A percentile compares a stretch with the other conserved stretches of the same genome.
Evolutionary conservation across 2,113 vertebrate species (phyloP).

Genomic region (Zosterops hypoxanthus): DNA sequence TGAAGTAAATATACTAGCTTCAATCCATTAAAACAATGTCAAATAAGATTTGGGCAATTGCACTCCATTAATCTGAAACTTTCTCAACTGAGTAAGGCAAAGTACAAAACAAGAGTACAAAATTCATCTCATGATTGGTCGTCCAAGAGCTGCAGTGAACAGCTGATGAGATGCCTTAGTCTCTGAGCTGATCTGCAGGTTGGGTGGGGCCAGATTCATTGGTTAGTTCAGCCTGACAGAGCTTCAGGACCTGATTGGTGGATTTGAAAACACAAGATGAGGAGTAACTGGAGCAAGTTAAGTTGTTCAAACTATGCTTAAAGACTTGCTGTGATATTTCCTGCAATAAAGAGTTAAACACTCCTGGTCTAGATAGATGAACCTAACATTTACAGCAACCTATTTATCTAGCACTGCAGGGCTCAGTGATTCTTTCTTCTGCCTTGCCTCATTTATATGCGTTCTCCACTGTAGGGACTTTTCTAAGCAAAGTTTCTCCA

Average conservation of each 20-base stretch:
- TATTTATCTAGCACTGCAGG: neutral
- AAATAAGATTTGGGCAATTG: neutral
- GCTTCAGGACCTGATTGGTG: neutral
- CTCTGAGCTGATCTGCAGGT: neutral
- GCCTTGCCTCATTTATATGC: neutral
- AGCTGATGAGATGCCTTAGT: neutral
- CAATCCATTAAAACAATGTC: neutral
- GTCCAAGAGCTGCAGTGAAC: neutral
- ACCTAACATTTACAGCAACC: neutral
- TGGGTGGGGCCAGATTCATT: neutral
- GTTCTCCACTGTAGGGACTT: neutral
- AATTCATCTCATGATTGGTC: neutral
- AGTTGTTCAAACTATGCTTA: neutral
- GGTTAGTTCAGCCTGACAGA: neutral
- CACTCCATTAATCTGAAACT: neutral
- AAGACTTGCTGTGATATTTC: neutral
- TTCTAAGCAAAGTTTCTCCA: neutral
- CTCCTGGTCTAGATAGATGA: neutral
- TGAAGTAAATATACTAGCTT: neutral
- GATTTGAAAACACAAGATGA: neutral
- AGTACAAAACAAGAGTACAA: neutral
- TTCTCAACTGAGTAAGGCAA: neutral
- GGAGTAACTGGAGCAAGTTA: neutral
- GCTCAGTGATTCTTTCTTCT: neutral
- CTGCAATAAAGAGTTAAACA: neutral